Base-by-base conservation (phyloP, 2,888 invertebrate species). In the Himalopsyche kuldschensis region DNA sequence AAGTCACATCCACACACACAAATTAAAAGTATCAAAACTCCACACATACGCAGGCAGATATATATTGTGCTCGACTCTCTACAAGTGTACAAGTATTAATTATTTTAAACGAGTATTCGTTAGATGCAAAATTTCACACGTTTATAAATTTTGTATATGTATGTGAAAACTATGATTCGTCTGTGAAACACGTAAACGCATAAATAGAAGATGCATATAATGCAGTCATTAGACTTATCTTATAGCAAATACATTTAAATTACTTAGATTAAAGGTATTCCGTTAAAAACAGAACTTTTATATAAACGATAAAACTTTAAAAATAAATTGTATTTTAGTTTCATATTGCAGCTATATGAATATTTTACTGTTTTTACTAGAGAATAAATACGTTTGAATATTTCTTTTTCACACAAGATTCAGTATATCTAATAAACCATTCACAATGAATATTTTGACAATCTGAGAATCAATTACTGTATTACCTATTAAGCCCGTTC, bases 1-100 rank as follows among this genome's bases (percentile, higher is more conserved):
- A 76, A 84, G 82, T 47, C 81, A 75, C 79, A 82, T 75, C 69
- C 69, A 77, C 48, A 27, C 69, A 78, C 75, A 35, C 80, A 55
- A 75, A 81, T 48, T 47, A 69, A 30, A 69, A 69, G 69, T 69
- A 69, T 69, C 69, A 69, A 69, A 46, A 17, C 41, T 41, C 35
- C 80, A 32, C 75, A 46, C 75, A 63, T 63, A 20, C 27, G 1
- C 69, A 35, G 31, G 20, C 55, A 55, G 27, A 35, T 35, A 8
- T 15, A 27, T 75, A 35, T 75, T 69, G 31, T 75, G 32, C 75
- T 46, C 35, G 80, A 30, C 27, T 32, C 79, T 6, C 27, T n/a
- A n/a, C n/a, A n/a, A 30, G 79, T 27, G 11, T 27, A 69, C 30
- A 69, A 27, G 27, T 30, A 69, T 27, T 55, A 24, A 41, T 55